Conservation (phyloP, 2,113 vertebrate genomes). For the Corythoichthys haematopterus region DNA sequence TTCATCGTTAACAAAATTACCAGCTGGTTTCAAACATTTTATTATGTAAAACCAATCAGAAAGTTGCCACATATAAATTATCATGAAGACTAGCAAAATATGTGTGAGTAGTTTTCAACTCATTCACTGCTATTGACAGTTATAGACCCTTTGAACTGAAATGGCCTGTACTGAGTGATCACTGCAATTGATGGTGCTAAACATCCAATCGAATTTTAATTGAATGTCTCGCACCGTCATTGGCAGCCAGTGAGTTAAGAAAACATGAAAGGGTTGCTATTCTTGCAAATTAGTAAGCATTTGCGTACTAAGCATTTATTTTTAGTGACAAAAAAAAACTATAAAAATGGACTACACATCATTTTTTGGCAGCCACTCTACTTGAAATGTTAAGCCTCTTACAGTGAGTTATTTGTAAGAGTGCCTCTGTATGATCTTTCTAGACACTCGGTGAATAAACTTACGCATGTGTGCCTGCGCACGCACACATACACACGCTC, state of each 20-base stretch:
- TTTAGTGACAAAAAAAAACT: not conserved
- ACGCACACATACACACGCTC: constrained; percentile 24
- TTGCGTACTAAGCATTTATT: not conserved
- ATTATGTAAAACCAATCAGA: not conserved
- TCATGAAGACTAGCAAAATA: not conserved
- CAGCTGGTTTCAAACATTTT: not conserved
- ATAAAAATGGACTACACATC: not conserved
- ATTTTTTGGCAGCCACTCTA: constrained; percentile 13
- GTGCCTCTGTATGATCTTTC: constrained; percentile 15
- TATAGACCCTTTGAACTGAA: no score
- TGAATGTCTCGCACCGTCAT: no score
- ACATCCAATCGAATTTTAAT: no score
- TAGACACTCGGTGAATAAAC: constrained; percentile 28
- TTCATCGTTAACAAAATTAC: not conserved
- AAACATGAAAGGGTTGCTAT: not conserved
- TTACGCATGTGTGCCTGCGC: constrained; percentile 26
- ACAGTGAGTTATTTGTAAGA: constrained; percentile 53
- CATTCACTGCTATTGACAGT: no score
- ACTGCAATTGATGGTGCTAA: no score
- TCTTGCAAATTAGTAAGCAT: not conserved
- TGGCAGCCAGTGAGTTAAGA: not conserved
- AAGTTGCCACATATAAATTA: not conserved
- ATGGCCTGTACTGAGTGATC: no score
- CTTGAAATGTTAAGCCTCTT: constrained; percentile 31
- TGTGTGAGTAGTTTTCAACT: not conserved